phyloP scores from a whole-genome alignment of 2,797 vertebrate genomes.

The Coilia nasus region DNA sequence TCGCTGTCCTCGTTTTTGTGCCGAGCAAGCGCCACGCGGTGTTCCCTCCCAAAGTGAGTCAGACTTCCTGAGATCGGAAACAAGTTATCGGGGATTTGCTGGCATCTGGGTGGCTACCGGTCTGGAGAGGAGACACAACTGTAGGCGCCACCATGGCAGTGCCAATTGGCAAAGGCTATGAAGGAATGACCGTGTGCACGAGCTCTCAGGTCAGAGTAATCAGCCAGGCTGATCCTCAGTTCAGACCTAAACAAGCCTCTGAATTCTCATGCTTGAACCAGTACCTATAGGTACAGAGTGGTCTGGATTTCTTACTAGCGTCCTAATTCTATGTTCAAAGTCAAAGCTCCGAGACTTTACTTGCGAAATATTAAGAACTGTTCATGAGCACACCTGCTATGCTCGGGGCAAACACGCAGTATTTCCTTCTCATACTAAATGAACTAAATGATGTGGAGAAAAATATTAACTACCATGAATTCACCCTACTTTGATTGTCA shows the following conservation, averaged over 20 bases:
- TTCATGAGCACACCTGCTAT: too few relatives aligned
- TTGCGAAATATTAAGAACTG: too few relatives aligned
- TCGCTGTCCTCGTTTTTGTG: too few relatives aligned
- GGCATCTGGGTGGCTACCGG: background rate
- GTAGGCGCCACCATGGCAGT: background rate
- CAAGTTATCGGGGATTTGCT: background rate
- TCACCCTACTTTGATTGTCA: background rate
- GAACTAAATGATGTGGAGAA: background rate
- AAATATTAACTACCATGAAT: background rate
- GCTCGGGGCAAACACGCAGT: too few relatives aligned
- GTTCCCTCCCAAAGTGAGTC: background rate
- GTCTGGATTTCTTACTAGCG: too few relatives aligned
- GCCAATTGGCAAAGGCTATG: background rate
- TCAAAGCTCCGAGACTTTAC: too few relatives aligned
- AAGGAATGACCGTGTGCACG: background rate
- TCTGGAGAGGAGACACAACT: background rate
- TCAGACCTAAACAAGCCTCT: too few relatives aligned
- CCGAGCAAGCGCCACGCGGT: background rate
- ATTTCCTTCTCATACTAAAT: background rate
- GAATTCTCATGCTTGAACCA: too few relatives aligned
- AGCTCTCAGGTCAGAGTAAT: background rate
- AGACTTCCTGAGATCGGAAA: background rate
- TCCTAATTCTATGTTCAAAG: too few relatives aligned
- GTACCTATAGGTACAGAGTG: too few relatives aligned
- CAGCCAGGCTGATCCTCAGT: background rate